phyloP scores from a whole-genome alignment of 2,797 vertebrate species.

The Xenops minutus region DNA sequence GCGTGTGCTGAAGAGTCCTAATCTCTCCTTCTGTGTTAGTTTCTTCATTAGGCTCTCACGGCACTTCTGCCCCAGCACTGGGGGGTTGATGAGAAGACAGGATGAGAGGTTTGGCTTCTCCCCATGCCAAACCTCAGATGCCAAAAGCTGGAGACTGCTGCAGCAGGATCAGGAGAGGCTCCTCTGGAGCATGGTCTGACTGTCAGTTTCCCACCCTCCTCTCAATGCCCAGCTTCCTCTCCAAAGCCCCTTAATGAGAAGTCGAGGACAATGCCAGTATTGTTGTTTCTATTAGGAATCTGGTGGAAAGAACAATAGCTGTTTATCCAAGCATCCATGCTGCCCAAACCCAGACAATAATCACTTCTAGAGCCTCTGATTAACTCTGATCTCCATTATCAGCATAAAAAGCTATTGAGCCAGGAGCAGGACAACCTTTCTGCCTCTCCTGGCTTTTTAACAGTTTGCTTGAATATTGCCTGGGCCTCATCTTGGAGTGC shows the following conservation, averaged over 20 bases:
- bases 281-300: constrained; percentile 83
- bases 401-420: constrained; percentile 78
- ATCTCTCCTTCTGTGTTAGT: constrained; percentile 86
- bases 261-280: constrained; percentile 86
- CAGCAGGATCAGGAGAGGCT: constrained; percentile 78
- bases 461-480: constrained; percentile 46
- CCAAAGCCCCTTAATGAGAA: constrained; percentile 83
- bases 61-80: constrained; percentile 62
- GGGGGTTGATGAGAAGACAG: constrained; percentile 87
- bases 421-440: constrained; percentile 57
- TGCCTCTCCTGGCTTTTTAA: constrained; percentile 44
- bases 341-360: constrained; percentile 78
- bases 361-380: constrained; percentile 83
- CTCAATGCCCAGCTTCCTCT: constrained; percentile 66
- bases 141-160: constrained; percentile 77
- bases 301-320: constrained; percentile 84
- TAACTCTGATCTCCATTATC: constrained; percentile 78
- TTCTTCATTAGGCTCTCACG: constrained; percentile 84
- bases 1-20: constrained; percentile 81
- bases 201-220: constrained; percentile 83
- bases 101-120: constrained; percentile 88
- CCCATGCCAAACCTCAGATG: constrained; percentile 76
- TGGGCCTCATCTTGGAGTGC: constrained; percentile 29
- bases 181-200: constrained; percentile 69
- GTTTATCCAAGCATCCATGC: constrained; percentile 85